Base-by-base conservation (phyloP, 2,888 invertebrate species). In the Morinoia aosen region DNA sequence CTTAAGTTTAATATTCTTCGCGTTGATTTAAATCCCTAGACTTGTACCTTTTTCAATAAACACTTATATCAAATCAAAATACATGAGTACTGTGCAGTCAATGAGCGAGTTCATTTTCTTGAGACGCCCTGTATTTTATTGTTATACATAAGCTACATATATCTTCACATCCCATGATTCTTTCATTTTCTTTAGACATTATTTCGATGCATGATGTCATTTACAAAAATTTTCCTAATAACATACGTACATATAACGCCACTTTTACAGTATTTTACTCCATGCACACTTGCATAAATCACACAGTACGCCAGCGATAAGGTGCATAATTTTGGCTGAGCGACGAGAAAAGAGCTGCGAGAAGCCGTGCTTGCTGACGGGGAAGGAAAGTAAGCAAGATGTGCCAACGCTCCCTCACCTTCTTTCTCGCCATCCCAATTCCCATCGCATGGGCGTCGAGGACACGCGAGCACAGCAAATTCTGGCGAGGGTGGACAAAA, bases 311-410 rank as follows among this genome's bases (percentile, higher is more conserved):
- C 76, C 19, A 76, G 76, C 25, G 2, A 25, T 48, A 33, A 33
- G 76, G 33, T 7, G 76, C 76, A 76, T 76, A 76, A 76, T 33
- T 33, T 33, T 25, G 48, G 16, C 76, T 25, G 25, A 25, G 33
- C 76, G 25, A 19, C 76, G 19, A 16, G 16, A 33, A 33, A 76
- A 76, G 25, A 76, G 76, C 76, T 25, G 7, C 76, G 76, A 76
- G 25, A 19, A 19, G 76, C 76, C 8, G 14, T 33, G 33, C 76
- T 76, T 76, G 76, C 8, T 33, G 76, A 76, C 33, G 76, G 76
- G 58, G n/a, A n/a, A n/a, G n/a, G 76, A 76, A 76, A 76, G 76
- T 76, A 76, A 76, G 76, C 25, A 76, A 76, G 76, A 76, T 76
- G 76, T 76, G 33, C 76, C 76, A 76, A 76, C 25, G 25, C 25